Evolutionary conservation across 2,888 invertebrate genomes (phyloP), one percentile per base, ranked within the genome.

Genomic region (Masnerella sp.): DNA sequence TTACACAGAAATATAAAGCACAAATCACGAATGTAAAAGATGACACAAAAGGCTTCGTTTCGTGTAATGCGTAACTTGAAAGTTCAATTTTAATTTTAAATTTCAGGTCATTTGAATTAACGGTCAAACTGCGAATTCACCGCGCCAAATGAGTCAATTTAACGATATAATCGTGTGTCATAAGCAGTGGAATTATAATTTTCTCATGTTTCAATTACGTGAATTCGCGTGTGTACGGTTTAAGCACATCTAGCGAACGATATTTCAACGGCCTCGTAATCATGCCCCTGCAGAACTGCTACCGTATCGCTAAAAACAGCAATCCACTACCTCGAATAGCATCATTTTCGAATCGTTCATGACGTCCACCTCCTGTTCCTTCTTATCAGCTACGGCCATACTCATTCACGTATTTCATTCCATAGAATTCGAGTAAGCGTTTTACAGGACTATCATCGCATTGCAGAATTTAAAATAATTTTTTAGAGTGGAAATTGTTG

Each of bases 331-430:
- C 14, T 22, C 51, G 49, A 61, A 61, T 61, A 40, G 61, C 34
- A 8, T 38, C 34, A 52, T 52, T 49, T 43, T 52, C 36, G 40
- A 64, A 64, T 64, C 52, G 52, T 43, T 52, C 43, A 52, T 30
- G 52, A 22, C 28, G 32, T 51, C 14, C n/a, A 30, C 25, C 22
- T 43, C 11, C 43, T 18, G 12, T 17, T 36, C 14, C 34, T 52
- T 43, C 64, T 64, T 64, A 52, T 52, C 51, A 52, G 38, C 2
- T 14, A 18, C 30, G 42, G 51, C 42, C 52, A 64, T 51, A 43
- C 36, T 51, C 62, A 22, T 62, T 52, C 54, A 56, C 71, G 43
- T 77, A 75, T 73, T 78, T 77, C 68, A 52, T 47, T 43, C 18
- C 5, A 54, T 22, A 51, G 15, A 15, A 64, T 42, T 14, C 32